Evolutionary conservation across 2,888 invertebrate genomes (phyloP).

Genomic region (Cheilosia impressa): DNA sequence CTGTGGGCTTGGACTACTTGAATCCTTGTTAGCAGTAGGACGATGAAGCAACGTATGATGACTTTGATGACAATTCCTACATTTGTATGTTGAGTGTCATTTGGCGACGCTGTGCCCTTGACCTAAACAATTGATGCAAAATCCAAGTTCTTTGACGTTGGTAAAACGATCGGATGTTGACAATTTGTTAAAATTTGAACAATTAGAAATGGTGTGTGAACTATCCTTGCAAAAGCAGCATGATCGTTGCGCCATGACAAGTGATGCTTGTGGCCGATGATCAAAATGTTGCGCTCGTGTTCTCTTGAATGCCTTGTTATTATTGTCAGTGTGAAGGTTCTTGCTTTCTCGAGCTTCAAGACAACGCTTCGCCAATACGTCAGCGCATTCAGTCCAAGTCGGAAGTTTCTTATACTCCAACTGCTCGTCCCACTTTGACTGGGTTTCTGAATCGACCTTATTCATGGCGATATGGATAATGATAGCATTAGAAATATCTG

Average conservation of each 20-base stretch:
- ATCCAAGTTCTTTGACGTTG: slow-evolving; percentile 28
- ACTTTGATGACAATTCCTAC: too few species aligned
- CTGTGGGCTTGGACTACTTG: background rate
- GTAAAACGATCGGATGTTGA: slow-evolving; percentile 31
- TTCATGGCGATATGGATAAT: slow-evolving; percentile 3
- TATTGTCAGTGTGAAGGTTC: background rate
- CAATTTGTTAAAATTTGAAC: slow-evolving; percentile 19
- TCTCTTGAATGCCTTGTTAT: background rate
- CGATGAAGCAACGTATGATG: slow-evolving; percentile 9
- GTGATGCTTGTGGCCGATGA: slow-evolving; percentile 10
- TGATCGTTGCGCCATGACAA: slow-evolving; percentile 7
- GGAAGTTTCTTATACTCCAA: slow-evolving; percentile 4
- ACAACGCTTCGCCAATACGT: background rate
- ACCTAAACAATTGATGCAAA: slow-evolving; percentile 59
- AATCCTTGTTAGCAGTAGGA: too few species aligned
- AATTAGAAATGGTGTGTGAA: slow-evolving; percentile 42
- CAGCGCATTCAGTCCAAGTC: background rate
- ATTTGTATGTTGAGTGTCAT: too few species aligned
- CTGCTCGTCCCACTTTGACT: slow-evolving; percentile 8
- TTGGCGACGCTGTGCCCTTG: slow-evolving; percentile 41
- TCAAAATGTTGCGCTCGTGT: background rate
- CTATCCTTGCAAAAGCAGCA: slow-evolving; percentile 21
- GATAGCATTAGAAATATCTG: too few species aligned
- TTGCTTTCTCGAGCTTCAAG: slow-evolving; percentile 15
- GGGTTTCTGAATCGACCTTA: slow-evolving; percentile 13